Percentiles rank a stretch among this genome's conserved stretches.
These are phyloP conservation scores for Pelvicachromis taeniatus DNA, from an alignment of 2,113 vertebrate species.

Conservation along the genomic window DNA sequence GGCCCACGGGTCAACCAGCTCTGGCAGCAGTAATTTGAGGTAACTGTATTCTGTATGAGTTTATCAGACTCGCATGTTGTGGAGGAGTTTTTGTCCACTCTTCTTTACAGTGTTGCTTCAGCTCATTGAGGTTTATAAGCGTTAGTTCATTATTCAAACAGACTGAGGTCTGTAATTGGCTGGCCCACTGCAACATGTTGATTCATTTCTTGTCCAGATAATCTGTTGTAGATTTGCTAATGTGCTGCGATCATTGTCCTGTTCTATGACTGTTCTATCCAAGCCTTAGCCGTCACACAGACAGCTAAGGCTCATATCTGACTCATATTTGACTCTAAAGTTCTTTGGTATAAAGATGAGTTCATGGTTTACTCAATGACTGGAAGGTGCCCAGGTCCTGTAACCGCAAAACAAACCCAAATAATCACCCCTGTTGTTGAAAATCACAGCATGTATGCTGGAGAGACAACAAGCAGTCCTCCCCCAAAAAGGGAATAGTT, in stretches of 20 bases:
- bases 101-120: not conserved
- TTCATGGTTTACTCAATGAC: not conserved
- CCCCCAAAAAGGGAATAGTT: not conserved
- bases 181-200: not conserved
- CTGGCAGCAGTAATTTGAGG: not conserved
- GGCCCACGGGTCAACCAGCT: not conserved
- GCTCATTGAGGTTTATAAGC: not conserved
- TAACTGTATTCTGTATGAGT: not conserved
- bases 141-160: not conserved
- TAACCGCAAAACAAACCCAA: not conserved
- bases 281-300: not conserved
- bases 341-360: not conserved
- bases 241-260: not conserved
- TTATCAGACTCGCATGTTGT: fast-evolving
- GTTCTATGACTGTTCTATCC: not conserved
- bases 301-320: not conserved
- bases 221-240: not conserved
- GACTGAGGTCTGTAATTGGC: not conserved
- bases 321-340: not conserved
- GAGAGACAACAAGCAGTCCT: not conserved
- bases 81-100: not conserved
- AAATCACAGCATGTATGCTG: not conserved
- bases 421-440: not conserved
- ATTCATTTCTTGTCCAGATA: fast-evolving
- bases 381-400: not conserved